Percentiles rank a stretch among this genome's conserved stretches.
Evolutionary conservation across 1,140 invertebrate species (phyloP).

Genomic region (Diabrotica undecimpunctata): DNA sequence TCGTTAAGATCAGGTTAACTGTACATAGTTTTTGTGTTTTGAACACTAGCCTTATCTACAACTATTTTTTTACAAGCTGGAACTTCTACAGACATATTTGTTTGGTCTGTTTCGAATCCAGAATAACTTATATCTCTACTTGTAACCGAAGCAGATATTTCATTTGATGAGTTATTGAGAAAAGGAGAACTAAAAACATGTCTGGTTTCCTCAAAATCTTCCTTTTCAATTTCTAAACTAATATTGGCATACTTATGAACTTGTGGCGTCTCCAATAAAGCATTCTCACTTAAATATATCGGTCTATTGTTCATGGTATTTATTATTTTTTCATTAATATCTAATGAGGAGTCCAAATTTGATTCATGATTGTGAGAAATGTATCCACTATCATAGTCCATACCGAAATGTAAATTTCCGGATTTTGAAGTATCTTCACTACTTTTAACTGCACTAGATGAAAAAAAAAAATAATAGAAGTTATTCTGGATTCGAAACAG

Average conservation of each 20-base stretch:
- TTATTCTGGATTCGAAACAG: constrained; percentile 31
- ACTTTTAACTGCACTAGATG: not conserved
- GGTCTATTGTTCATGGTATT: constrained; percentile 16
- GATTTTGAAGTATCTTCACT: not conserved
- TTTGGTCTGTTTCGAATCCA: constrained; percentile 26
- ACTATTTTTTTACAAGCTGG: constrained; percentile 21
- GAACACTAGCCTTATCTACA: not conserved
- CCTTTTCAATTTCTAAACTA: constrained; percentile 14
- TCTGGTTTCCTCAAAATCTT: constrained; percentile 24
- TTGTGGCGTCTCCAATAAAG: constrained; percentile 38
- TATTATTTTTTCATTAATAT: constrained; percentile 14
- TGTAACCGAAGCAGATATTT: constrained; percentile 20
- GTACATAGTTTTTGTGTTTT: not conserved
- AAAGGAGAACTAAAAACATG: constrained; percentile 22
- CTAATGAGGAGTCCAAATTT: constrained; percentile 29
- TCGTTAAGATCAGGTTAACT: not conserved
- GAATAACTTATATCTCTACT: constrained; percentile 29
- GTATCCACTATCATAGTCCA: constrained; percentile 44
- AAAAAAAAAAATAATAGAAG: constrained; percentile 8
- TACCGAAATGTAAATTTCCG: constrained; percentile 1
- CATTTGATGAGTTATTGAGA: constrained; percentile 2
- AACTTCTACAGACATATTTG: constrained; percentile 26
- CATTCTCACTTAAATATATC: constrained; percentile 39
- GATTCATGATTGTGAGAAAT: constrained; percentile 38
- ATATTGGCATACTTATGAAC: constrained; percentile 15